phyloP scores from a whole-genome alignment of 2,797 vertebrate species.

The Pseudotriccus pelzelni region DNA sequence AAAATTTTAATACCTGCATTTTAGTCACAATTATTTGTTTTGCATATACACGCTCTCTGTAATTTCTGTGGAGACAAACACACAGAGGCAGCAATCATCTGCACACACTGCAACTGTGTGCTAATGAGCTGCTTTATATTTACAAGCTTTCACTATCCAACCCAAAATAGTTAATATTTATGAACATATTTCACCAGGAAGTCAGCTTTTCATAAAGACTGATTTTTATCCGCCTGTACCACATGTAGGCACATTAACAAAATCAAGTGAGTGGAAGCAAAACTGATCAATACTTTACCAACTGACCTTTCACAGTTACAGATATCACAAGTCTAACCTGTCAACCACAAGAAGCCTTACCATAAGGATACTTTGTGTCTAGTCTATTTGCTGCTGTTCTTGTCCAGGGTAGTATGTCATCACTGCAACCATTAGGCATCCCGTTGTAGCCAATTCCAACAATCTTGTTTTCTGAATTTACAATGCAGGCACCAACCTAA shows the following conservation, averaged over 20 bases:
- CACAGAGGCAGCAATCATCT: neutral
- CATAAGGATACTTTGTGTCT: conserved; percentile 92
- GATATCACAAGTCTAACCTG: neutral
- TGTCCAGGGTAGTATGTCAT: conserved; percentile 90
- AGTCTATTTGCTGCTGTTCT: conserved; percentile 81
- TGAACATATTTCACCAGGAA: neutral
- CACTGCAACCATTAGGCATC: conserved; percentile 94
- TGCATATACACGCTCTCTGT: neutral
- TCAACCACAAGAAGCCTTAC: conserved; percentile 65
- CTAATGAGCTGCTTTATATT: neutral
- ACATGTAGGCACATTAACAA: neutral
- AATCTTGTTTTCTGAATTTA: conserved; percentile 94
- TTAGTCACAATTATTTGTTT: neutral
- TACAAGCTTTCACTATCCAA: neutral
- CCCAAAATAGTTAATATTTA: neutral
- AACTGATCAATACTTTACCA: neutral
- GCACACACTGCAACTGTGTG: neutral
- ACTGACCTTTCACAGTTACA: neutral
- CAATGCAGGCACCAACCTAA: conserved; percentile 95
- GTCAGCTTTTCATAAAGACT: neutral
- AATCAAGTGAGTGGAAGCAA: neutral
- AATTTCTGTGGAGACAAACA: neutral
- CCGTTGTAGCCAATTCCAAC: conserved; percentile 96
- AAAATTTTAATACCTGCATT: neutral
- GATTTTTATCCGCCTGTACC: neutral